Evolutionary conservation across 2,797 vertebrate species (phyloP), one percentile per base, ranked within the genome.

Genomic region (Melanotaenia nigrans): DNA sequence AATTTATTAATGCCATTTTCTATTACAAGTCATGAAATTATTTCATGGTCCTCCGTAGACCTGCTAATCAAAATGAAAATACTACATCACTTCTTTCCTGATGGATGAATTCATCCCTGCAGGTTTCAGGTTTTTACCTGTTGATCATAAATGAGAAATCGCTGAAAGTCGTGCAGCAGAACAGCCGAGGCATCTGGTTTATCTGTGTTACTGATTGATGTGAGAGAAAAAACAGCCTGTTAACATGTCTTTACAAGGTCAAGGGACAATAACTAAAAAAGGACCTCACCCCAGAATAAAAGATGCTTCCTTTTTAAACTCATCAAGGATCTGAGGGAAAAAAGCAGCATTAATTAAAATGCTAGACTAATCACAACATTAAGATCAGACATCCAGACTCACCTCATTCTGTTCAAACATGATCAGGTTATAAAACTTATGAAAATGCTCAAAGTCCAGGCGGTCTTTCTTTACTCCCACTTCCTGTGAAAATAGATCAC

Each of bases 331-430:
- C 98, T 99, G 89, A 82, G 22, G 28, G 1, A 11, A 6, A 55
- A 25, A 42, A 22, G 7, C 8, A 33, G 24, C 20, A 42, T 0
- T 12, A 47, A 6, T 22, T n/a, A 8, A 68, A 42, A 53, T 11
- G 3, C 45, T 45, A 59, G 9, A 12, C 10, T 66, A 25, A 28
- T 28, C 35, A 10, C 0, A 33, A 3, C 24, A 25, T 60, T 24
- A 45, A n/a, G 35, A 36, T 36, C 8, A 36, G 35, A 0, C 18
- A 49, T n/a, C 64, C 28, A 56, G 35, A 80, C 95, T 95, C 90
- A 98, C 97, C 79, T 85, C 93, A 73, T 96, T 98, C 83, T 99
- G 98, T 42, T 99, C 97, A 90, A 97, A 99, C 96, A 99, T 98
- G 24, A 99, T 90, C 60, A 95, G 95, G 88, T 99, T 99, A 89